Conservation (phyloP, 1,140 invertebrate genomes). For the Bacillus rossius region DNA sequence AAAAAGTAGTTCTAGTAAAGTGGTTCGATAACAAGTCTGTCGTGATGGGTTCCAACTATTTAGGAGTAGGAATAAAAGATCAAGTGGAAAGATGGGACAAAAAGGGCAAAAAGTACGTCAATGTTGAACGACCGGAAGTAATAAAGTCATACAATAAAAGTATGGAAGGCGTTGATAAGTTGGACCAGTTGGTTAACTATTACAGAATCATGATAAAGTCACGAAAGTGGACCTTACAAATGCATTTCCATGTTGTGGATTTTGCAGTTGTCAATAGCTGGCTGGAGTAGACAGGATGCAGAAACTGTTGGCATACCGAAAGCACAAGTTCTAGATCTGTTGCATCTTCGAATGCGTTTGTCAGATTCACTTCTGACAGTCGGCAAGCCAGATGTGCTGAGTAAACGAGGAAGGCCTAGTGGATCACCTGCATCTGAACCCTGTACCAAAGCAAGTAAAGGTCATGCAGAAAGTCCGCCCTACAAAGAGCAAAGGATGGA, state of each 20-base stretch:
- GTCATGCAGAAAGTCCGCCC: no score
- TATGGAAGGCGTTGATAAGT: slow-evolving; percentile 40
- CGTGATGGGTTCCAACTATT: slow-evolving; percentile 39
- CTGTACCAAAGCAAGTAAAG: no score
- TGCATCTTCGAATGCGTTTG: background rate
- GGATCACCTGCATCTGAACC: no score
- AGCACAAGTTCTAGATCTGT: background rate
- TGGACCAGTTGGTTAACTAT: slow-evolving; percentile 29
- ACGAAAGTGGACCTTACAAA: slow-evolving; percentile 32
- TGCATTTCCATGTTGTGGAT: slow-evolving; percentile 31
- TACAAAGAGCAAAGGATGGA: no score
- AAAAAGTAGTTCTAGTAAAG: slow-evolving; percentile 27
- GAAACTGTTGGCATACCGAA: background rate
- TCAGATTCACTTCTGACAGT: background rate
- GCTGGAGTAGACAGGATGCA: slow-evolving; percentile 27
- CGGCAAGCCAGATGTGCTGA: no score
- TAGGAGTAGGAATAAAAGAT: slow-evolving; percentile 37
- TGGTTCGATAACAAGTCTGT: slow-evolving; percentile 41
- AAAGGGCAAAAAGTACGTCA: slow-evolving; percentile 28
- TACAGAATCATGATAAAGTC: slow-evolving; percentile 30
- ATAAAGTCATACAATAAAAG: slow-evolving; percentile 35
- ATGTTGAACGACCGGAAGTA: slow-evolving; percentile 34
- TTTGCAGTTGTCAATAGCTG: slow-evolving; percentile 26
- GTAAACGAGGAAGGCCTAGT: no score
- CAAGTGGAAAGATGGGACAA: slow-evolving; percentile 35